Evolutionary conservation across 2,888 invertebrate genomes (phyloP).

Genomic region (Gastracanthus pulcherrimus): DNA sequence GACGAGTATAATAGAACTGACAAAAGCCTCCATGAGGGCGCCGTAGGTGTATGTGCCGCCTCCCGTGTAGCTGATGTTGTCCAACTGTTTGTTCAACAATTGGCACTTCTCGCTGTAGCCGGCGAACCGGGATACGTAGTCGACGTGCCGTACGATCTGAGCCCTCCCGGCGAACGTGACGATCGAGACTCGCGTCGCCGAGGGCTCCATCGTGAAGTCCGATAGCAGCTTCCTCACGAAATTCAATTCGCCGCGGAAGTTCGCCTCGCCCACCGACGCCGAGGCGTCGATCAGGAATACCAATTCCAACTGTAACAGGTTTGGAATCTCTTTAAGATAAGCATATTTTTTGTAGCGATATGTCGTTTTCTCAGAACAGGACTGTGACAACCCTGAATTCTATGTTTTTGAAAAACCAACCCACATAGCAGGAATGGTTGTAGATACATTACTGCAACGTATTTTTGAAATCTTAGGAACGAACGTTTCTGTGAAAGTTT

Average conservation of each 20-base stretch:
- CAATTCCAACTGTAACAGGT: conserved; percentile 79
- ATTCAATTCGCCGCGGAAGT: conserved; percentile 84
- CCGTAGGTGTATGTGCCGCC: conserved; percentile 85
- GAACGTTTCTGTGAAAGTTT: no score
- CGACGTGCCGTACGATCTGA: conserved; percentile 80
- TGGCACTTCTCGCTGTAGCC: conserved; percentile 82
- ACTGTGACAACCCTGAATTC: no score
- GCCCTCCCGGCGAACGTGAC: conserved; percentile 83
- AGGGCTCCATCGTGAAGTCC: conserved; percentile 82
- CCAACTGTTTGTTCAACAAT: conserved; percentile 81
- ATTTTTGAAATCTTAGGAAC: no score
- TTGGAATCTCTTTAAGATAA: no score
- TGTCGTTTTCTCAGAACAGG: no score
- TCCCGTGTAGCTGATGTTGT: conserved; percentile 81
- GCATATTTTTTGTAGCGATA: no score
- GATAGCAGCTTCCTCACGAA: conserved; percentile 84
- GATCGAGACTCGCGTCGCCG: conserved; percentile 82
- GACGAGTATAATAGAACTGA: conserved; percentile 66
- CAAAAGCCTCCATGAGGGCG: conserved; percentile 83
- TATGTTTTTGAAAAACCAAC: no score
- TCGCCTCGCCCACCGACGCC: conserved; percentile 83
- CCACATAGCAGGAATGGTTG: no score
- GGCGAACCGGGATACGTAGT: conserved; percentile 80
- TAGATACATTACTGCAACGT: no score
- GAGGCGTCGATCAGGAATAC: conserved; percentile 85